Evolutionary conservation across 2,888 invertebrate species (phyloP), one percentile per base, ranked within the genome.

Genomic region (Muschampia staudingeri): DNA sequence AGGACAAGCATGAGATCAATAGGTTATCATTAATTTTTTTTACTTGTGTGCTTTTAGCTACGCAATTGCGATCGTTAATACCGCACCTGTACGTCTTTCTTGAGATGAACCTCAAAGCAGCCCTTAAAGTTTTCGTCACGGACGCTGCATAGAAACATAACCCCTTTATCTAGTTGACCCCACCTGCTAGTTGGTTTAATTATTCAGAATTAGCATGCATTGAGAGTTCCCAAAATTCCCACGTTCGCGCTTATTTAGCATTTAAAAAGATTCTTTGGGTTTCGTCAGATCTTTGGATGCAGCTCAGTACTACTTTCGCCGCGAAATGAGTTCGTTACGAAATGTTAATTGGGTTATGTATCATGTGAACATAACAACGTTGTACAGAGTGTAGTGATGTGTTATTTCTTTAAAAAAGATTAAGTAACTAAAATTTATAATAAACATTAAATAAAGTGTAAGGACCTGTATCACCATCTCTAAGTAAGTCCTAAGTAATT

Each of bases 131-230:
- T 34, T 67, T 16, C 6, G 67, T 67, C 6, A 8, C 16, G 7
- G 72, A 48, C 61, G 14, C 67, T 79, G 70, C 70, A 42, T 42
- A 42, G 70, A 70, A 40, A 42, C 14, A 4, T 92, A 92, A 94
- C 94, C 95, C 94, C 91, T 93, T 93, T 90, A 86, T 84, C 82
- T 87, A 88, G 86, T 84, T 96, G 95, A 95, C 96, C 95, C 89
- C 95, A 96, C 96, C 96, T 96, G 96, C 93, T 90, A 87, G 83
- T 86, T 89, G 87, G 90, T 91, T 37, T 89, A 92, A 92, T 91
- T 91, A 91, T 88, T 84, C 82, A 84, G 85, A 76, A 92, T 92
- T 92, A 89, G 84, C 88, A 88, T 88, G 79, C 79, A 37, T 42
- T 44, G 48, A 67, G 52, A 78, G 79, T 48, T 73, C 34, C 72